A percentile compares a stretch with the other conserved stretches of the same genome.
Evolutionary conservation across 2,888 invertebrate species (phyloP).

Genomic region (Cheilosia urbana): DNA sequence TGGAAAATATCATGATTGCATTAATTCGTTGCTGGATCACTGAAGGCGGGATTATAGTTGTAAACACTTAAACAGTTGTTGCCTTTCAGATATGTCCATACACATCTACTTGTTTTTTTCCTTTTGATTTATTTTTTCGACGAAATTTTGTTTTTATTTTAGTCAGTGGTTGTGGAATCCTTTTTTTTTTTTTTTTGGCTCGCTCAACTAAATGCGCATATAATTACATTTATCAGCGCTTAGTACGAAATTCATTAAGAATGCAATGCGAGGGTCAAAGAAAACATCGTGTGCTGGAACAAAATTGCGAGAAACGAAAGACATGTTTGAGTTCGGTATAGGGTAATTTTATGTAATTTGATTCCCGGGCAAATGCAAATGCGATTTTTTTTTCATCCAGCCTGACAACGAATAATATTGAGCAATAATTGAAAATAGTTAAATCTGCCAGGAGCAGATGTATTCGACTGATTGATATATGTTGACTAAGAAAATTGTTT

Average conservation of each 20-base stretch:
- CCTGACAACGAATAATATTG: conserved; percentile 4
- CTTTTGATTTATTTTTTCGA: conserved; percentile 30
- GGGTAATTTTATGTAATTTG: conserved; percentile 56
- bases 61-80: conserved; percentile 34
- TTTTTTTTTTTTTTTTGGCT: conserved; percentile 29
- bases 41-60: conserved; percentile 63
- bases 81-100: conserved; percentile 8
- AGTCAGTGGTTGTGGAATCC: conserved; percentile 25
- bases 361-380: conserved; percentile 60
- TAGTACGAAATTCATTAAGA: conserved; percentile 72
- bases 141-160: conserved; percentile 33
- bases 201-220: conserved; percentile 70
- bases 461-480: neutral
- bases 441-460: conserved; percentile 32
- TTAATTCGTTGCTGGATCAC: conserved; percentile 51
- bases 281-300: conserved; percentile 44
- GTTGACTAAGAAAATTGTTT: too few species aligned
- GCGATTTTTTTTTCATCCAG: neutral
- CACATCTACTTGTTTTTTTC: neutral
- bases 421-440: conserved; percentile 42
- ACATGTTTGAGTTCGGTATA: conserved; percentile 5
- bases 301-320: conserved; percentile 14
- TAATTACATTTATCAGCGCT: conserved; percentile 72
- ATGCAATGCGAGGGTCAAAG: conserved; percentile 61
- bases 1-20: conserved; percentile 21